A percentile compares a stretch with the other conserved stretches of the same genome.
Conservation (phyloP, 1,140 invertebrate species). For the Diachasma alloeum region DNA sequence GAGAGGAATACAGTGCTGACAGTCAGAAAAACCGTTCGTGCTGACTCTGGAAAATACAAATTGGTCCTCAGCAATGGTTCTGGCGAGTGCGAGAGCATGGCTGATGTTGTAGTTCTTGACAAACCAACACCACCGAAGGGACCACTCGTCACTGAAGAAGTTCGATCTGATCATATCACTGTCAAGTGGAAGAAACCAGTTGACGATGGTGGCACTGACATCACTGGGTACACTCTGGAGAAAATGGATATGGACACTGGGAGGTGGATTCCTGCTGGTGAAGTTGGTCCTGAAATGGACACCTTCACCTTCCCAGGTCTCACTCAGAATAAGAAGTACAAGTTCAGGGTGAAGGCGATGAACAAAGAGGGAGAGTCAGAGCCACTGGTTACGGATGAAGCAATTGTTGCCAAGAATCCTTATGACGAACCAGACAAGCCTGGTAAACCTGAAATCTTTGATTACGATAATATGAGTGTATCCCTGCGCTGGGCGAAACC, state of each 20-base stretch:
- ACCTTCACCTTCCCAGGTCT: slow-evolving; percentile 91
- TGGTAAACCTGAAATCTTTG: slow-evolving; percentile 89
- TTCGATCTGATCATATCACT: slow-evolving; percentile 89
- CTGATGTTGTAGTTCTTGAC: slow-evolving; percentile 89
- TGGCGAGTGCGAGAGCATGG: slow-evolving; percentile 82
- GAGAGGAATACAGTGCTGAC: slow-evolving; percentile 91
- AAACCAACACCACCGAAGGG: slow-evolving; percentile 87
- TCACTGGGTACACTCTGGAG: slow-evolving; percentile 96
- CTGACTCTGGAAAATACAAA: slow-evolving; percentile 92
- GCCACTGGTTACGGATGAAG: slow-evolving; percentile 88
- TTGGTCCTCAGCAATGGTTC: slow-evolving; percentile 84
- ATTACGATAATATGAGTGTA: slow-evolving; percentile 93
- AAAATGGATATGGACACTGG: slow-evolving; percentile 96
- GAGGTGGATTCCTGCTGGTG: slow-evolving; percentile 90
- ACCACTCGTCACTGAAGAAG: slow-evolving; percentile 86
- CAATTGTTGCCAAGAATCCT: slow-evolving; percentile 94
- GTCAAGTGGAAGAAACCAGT: slow-evolving; percentile 95
- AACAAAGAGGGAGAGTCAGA: slow-evolving; percentile 99
- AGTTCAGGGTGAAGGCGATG: slow-evolving; percentile 96
- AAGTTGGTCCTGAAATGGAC: slow-evolving; percentile 83
- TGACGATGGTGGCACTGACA: slow-evolving; percentile 91
- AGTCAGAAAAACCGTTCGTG: slow-evolving; percentile 83
- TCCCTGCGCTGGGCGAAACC: slow-evolving; percentile 91
- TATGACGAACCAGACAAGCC: slow-evolving; percentile 92
- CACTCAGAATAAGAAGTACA: slow-evolving; percentile 97